Evolutionary conservation across 2,113 vertebrate genomes (phyloP), one percentile per base, ranked within the genome.

Genomic region (Sciurus niger): DNA sequence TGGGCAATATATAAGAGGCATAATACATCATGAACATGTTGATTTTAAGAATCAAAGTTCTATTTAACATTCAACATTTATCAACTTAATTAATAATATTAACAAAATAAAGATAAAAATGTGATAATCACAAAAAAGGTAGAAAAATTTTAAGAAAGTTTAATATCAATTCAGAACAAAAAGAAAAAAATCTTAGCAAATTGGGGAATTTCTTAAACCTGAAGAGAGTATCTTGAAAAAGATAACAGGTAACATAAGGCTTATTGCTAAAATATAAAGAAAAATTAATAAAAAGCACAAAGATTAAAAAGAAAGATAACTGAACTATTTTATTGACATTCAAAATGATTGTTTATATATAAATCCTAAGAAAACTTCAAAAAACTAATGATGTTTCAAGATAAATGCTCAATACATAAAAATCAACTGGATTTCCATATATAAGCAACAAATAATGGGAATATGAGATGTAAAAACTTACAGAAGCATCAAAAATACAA

Each of bases 181-280:
- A 83, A 79, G n/a, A 86, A 92, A 80, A 92, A 70, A 92, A 58
- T 37, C 32, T 95, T 37, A 83, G 24, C 18, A 89, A 73, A 89
- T 40, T 82, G 53, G 37, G 34, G 18, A 73, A 80, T 17, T 1
- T 73, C 37, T 60, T 82, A 73, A 89, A 67, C 20, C 12, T 68
- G 46, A 58, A 82, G 74, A 58, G 28, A 24, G 1, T n/a, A 48
- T 84, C 60, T 84, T 55, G 11, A n/a, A 89, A 93, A 53, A 84
- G 30, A 22, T 40, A 93, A 84, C 32, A 84, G 34, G 28, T 51
- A 93, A 77, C 14, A 48, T 88, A 73, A 70, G 60, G 70, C 16
- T 89, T 93, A 89, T 60, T 63, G 9, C 37, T 53, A 43, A 84
- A 84, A 78, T 89, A 93, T n/a, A 79, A 85, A 90, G n/a, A 84